Conservation (phyloP, 2,113 vertebrate species). For the Microtus pennsylvanicus region DNA sequence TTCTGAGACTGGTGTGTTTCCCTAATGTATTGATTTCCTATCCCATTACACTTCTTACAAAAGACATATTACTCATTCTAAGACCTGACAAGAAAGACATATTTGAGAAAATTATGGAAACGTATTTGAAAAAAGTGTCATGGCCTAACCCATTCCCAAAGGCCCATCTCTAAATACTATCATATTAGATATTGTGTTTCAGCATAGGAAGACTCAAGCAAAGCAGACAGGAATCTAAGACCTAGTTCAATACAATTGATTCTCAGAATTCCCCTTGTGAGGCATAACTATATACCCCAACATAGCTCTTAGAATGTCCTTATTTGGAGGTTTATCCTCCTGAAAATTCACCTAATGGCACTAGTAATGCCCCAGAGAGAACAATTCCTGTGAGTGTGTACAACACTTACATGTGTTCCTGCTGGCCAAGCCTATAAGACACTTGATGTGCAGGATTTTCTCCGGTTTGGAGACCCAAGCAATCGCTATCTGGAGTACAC, state of each 20-base stretch:
- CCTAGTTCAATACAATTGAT: accelerated
- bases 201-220: not conserved
- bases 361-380: not conserved
- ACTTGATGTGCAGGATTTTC: not conserved
- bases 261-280: accelerated
- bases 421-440: not conserved
- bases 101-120: not conserved
- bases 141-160: not conserved
- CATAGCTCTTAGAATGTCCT: no score
- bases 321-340: accelerated
- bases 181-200: not conserved
- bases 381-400: not conserved
- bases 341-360: not conserved
- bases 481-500: not conserved
- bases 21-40: not conserved
- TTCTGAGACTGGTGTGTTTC: not conserved
- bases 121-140: not conserved
- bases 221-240: not conserved
- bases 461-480: not conserved
- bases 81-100: not conserved
- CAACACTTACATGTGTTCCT: not conserved
- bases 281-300: not conserved
- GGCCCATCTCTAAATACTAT: not conserved
- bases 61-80: not conserved
- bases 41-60: not conserved